Percentiles rank a stretch among this genome's conserved stretches.
Evolutionary conservation across 2,888 invertebrate genomes (phyloP).

Genomic region (Hemistola chrysoprasaria): DNA sequence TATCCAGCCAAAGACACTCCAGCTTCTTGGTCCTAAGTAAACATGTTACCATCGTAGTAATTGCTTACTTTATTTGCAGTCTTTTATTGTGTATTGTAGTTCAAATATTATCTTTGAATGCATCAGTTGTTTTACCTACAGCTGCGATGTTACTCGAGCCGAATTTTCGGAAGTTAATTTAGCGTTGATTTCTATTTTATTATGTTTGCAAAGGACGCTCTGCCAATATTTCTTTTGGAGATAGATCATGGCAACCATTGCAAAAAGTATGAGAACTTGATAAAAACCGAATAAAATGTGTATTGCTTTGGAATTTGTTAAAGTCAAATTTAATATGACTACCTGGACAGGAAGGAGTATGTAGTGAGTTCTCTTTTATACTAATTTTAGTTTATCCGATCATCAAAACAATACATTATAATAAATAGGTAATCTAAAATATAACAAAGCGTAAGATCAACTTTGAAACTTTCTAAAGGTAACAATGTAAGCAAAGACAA

Average conservation of each 20-base stretch:
- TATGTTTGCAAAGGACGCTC: conserved; percentile 25
- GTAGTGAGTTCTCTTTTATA: too few relatives aligned
- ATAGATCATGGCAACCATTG: conserved; percentile 11
- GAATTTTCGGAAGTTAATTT: conserved; percentile 66
- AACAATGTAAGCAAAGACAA: conserved; percentile 26
- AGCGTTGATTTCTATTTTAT: conserved; percentile 59
- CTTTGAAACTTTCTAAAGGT: conserved; percentile 11
- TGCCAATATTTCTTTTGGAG: conserved; percentile 17
- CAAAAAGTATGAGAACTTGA: conserved; percentile 7
- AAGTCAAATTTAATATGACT: too few relatives aligned
- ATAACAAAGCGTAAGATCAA: too few relatives aligned
- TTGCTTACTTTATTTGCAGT: conserved; percentile 76
- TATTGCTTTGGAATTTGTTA: too few relatives aligned
- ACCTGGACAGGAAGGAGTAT: too few relatives aligned
- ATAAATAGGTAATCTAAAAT: too few relatives aligned
- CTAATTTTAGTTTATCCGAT: too few relatives aligned
- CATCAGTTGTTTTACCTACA: conserved; percentile 75
- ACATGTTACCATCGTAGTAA: conserved; percentile 78
- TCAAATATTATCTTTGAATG: conserved; percentile 77
- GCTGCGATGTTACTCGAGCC: conserved; percentile 59
- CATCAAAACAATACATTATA: too few relatives aligned
- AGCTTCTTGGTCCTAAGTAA: conserved; percentile 79
- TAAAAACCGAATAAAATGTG: background rate
- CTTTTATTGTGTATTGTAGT: conserved; percentile 79
- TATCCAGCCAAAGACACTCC: conserved; percentile 76